These are phyloP conservation scores for Leucania comma DNA, from an alignment of 2,888 invertebrate species.

Conservation along the genomic window DNA sequence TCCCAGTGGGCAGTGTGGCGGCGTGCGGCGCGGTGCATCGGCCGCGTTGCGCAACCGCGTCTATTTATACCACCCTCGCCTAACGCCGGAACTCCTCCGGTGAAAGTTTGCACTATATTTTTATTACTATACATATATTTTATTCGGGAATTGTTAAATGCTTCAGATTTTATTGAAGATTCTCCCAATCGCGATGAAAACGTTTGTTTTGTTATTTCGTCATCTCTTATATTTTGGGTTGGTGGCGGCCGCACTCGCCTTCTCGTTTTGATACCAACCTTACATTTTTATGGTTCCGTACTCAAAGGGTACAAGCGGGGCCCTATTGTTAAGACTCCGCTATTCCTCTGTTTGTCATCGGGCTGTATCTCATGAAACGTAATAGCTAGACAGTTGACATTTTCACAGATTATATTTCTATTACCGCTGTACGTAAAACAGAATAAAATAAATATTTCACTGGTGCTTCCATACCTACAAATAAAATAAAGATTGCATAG, in stretches of 20 bases:
- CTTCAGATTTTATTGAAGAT: slow-evolving; percentile 4
- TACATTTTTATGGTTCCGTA: no score
- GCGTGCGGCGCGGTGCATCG: slow-evolving; percentile 73
- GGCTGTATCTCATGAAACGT: no score
- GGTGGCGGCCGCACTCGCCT: not conserved
- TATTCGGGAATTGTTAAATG: slow-evolving; percentile 30
- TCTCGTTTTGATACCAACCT: not conserved
- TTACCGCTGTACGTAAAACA: no score
- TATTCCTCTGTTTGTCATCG: no score
- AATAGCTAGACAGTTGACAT: no score
- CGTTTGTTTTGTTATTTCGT: not conserved
- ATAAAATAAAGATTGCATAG: no score
- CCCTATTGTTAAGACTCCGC: no score
- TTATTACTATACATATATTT: slow-evolving; percentile 47
- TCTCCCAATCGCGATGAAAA: not conserved
- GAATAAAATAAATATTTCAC: no score
- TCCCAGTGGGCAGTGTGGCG: slow-evolving; percentile 44
- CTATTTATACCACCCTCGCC: slow-evolving; percentile 75
- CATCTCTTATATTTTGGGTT: not conserved
- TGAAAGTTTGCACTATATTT: slow-evolving; percentile 67
- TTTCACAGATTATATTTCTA: no score
- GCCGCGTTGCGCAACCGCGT: slow-evolving; percentile 74
- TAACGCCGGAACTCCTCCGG: slow-evolving; percentile 66
- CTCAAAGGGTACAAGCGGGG: no score
- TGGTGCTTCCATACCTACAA: no score